Percentiles rank a stretch among this genome's conserved stretches.
These are phyloP conservation scores for Leucopsar rothschildi DNA, from an alignment of 2,113 vertebrate species.

Conservation along the genomic window DNA sequence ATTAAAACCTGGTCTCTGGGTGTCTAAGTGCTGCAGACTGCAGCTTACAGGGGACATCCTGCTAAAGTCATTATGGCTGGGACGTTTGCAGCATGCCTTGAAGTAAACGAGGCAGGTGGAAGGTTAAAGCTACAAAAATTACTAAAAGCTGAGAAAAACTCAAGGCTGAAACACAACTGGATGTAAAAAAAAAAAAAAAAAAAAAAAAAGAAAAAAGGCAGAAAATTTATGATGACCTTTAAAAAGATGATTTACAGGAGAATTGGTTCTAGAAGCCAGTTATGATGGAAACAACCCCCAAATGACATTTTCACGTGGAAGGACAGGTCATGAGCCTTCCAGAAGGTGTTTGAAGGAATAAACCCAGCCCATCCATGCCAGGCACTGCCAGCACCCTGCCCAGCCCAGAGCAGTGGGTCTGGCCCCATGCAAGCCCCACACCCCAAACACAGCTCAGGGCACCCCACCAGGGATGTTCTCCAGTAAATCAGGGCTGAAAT, in stretches of 20 bases:
- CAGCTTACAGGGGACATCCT: conserved; percentile 50
- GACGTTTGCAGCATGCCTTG: conserved; percentile 2
- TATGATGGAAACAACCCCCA: background rate
- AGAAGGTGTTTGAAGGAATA: background rate
- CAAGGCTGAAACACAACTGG: background rate
- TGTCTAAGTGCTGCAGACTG: conserved; percentile 45
- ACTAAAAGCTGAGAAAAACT: background rate
- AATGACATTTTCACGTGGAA: background rate
- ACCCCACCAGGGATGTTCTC: background rate
- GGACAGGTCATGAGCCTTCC: background rate
- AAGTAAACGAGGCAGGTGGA: conserved; percentile 41
- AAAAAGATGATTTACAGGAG: background rate
- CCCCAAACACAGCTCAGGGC: background rate
- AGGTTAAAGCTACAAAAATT: conserved; percentile 5
- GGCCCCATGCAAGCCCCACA: background rate
- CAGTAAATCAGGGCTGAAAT: background rate
- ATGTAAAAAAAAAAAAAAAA: background rate
- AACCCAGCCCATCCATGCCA: background rate
- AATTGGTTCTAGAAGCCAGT: background rate
- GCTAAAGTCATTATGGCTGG: conserved; percentile 57
- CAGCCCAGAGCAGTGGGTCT: background rate
- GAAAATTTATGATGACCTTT: background rate
- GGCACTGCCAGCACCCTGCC: background rate
- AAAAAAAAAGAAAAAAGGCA: background rate
- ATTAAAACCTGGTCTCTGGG: conserved; percentile 67